These are phyloP conservation scores for Drosophila setosimentum DNA, from an alignment of 2,888 invertebrate genomes.

Conservation along the genomic window DNA sequence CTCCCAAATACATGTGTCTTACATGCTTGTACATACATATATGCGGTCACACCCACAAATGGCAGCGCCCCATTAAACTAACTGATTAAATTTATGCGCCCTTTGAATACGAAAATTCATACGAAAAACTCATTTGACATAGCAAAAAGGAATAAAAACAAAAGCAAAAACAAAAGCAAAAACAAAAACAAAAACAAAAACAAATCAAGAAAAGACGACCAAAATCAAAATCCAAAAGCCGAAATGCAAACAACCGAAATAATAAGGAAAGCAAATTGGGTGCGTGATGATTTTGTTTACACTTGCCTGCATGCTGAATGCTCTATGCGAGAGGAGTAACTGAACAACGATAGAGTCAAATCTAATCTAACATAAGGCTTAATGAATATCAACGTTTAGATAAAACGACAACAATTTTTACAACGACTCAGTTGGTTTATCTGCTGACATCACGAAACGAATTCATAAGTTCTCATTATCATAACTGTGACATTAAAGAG, in stretches of 20 bases:
- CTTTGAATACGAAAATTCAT: conserved; percentile 54
- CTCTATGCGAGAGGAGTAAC: neutral
- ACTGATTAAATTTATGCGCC: conserved; percentile 71
- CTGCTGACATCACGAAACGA: neutral
- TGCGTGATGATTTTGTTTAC: conserved; percentile 20
- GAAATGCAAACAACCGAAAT: conserved; percentile 1
- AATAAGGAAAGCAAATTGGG: conserved; percentile 20
- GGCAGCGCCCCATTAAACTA: conserved; percentile 31
- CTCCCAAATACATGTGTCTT: conserved; percentile 2
- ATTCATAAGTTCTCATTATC: neutral
- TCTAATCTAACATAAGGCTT: neutral
- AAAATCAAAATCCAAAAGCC: neutral
- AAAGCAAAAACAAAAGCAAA: neutral
- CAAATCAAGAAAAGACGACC: neutral
- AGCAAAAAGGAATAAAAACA: conserved; percentile 10
- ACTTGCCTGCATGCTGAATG: neutral
- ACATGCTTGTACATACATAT: neutral
- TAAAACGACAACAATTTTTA: neutral
- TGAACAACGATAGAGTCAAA: neutral
- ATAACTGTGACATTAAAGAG: neutral
- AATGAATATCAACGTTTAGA: neutral
- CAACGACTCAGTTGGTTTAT: neutral
- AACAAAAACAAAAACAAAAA: neutral
- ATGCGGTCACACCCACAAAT: conserved; percentile 38
- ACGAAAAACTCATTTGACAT: conserved; percentile 35